phyloP scores from a whole-genome alignment of 37 sponge, comb jelly and placozoan genomes.

The Geodia barretti region DNA sequence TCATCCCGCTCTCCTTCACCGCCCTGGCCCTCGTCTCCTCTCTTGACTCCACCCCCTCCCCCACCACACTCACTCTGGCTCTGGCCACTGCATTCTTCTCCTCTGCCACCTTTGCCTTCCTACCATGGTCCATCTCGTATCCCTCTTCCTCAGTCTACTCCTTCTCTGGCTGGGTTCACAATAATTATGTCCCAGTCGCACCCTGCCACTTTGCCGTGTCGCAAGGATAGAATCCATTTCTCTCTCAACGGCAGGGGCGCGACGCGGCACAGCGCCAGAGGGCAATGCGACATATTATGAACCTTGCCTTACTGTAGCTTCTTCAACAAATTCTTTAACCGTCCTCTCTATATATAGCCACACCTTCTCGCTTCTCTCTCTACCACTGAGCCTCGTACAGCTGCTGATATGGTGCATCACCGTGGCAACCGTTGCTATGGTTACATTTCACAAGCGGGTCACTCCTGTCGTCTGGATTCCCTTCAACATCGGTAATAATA shows the following conservation, averaged over 20 bases:
- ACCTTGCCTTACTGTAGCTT: no score
- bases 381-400: constrained; percentile 48
- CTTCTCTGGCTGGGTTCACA: no score
- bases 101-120: constrained; percentile 15
- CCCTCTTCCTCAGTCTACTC: background rate
- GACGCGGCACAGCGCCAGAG: no score
- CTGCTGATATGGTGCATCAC: constrained; percentile 26
- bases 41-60: background rate
- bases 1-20: constrained; percentile 38
- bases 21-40: constrained; percentile 27
- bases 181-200: no score
- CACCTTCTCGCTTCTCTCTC: constrained; percentile 38
- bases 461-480: constrained; percentile 12
- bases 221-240: no score
- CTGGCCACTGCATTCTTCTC: constrained; percentile 23
- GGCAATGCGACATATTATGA: no score
- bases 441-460: constrained; percentile 10
- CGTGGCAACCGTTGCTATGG: constrained; percentile 20
- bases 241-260: no score
- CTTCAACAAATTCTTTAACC: no score
- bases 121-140: constrained; percentile 58
- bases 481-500: constrained; percentile 25
- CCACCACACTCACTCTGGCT: constrained; percentile 2
- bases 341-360: constrained; percentile 34
- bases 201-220: no score